Conservation (phyloP, 23 tunicate species). For the Diplosoma virens region DNA sequence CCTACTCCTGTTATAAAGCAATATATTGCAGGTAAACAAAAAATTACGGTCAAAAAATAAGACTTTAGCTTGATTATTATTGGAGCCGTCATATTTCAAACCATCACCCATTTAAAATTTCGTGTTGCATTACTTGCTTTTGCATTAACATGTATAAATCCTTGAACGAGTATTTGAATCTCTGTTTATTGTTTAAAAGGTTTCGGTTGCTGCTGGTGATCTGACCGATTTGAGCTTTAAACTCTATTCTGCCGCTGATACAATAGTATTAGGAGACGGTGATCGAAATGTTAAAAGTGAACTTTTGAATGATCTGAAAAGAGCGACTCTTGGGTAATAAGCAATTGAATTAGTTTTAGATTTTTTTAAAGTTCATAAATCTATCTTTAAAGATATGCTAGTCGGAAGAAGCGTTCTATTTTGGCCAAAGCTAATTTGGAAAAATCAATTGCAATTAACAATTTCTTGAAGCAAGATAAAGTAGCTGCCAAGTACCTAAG, state of each 20-base stretch:
- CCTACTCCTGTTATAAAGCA: no score
- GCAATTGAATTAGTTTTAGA: background rate
- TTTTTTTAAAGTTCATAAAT: background rate
- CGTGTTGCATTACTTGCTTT: no score
- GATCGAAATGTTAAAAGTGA: background rate
- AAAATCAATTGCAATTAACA: conserved; percentile 1
- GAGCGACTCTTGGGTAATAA: conserved; percentile 11
- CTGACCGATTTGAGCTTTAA: background rate
- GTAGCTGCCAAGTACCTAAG: no score
- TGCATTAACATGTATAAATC: no score
- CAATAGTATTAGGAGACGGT: background rate
- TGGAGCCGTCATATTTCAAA: no score
- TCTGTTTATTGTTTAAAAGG: no score
- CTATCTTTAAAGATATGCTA: background rate
- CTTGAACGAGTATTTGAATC: no score
- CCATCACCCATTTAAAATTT: no score
- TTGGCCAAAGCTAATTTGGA: conserved; percentile 4
- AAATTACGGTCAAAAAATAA: no score
- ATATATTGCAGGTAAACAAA: no score
- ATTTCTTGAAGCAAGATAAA: background rate
- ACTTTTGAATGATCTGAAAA: background rate
- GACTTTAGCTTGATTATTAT: no score
- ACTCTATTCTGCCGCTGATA: conserved; percentile 4
- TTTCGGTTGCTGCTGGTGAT: background rate
- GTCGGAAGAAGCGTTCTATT: conserved; percentile 1